A percentile compares a stretch with the other conserved stretches of the same genome.
Conservation (phyloP, 2,113 vertebrate species). For the Rhinopithecus roxellana region DNA sequence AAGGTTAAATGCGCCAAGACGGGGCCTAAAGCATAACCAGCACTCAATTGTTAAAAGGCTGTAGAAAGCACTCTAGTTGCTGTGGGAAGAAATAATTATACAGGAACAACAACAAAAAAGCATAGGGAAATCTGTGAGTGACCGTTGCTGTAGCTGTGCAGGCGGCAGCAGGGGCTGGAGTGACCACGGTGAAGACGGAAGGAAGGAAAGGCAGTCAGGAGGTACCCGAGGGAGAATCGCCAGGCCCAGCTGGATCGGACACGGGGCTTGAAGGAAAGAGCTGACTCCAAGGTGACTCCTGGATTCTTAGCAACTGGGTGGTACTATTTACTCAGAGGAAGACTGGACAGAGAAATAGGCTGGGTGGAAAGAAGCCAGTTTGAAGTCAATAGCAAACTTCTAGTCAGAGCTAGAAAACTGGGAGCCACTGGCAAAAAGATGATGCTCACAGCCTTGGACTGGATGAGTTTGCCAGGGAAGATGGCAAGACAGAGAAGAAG, state of each 20-base stretch:
- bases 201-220: accelerated
- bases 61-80: accelerated
- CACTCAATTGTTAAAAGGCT: accelerated
- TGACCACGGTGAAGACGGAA: accelerated
- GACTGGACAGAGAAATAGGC: background rate
- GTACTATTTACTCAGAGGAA: background rate
- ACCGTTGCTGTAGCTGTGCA: accelerated
- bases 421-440: background rate
- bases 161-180: accelerated
- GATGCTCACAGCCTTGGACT: accelerated
- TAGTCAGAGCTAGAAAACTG: background rate
- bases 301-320: background rate
- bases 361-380: background rate
- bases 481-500: background rate
- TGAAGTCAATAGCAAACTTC: background rate
- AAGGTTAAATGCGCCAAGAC: background rate
- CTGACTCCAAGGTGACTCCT: accelerated
- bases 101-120: too few species aligned
- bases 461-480: accelerated
- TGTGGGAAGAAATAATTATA: background rate
- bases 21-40: background rate
- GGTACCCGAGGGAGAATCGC: accelerated
- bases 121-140: accelerated
- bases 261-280: background rate
- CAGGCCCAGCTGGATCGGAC: background rate